These are phyloP conservation scores for Drosophila ezoana DNA, from an alignment of 2,888 invertebrate species.

Conservation along the genomic window DNA sequence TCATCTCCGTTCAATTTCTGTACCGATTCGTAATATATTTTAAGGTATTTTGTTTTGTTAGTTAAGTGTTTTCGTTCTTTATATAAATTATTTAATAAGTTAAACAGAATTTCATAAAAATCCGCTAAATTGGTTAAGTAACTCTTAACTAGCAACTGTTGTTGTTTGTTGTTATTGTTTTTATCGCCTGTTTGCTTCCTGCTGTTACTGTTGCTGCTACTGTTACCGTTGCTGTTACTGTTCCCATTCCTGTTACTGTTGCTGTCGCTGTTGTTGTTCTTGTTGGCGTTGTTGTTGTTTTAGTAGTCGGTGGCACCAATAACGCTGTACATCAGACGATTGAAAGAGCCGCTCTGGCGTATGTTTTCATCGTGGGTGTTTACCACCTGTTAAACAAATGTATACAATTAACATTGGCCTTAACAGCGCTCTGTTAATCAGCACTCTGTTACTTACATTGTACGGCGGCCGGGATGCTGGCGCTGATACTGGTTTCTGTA, in stretches of 20 bases:
- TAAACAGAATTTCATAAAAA: conserved; percentile 77
- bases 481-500: conserved; percentile 84
- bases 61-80: conserved; percentile 53
- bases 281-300: conserved; percentile 37
- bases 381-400: conserved; percentile 79
- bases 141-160: conserved; percentile 60
- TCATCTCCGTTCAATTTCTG: conserved; percentile 64
- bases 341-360: conserved; percentile 96
- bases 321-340: conserved; percentile 96
- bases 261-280: conserved; percentile 34
- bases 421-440: conserved; percentile 7
- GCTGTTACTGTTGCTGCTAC: conserved; percentile 30
- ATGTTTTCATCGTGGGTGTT: conserved; percentile 91
- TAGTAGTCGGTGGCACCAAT: conserved; percentile 91
- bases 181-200: conserved; percentile 33
- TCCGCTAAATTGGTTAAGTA: conserved; percentile 77
- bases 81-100: conserved; percentile 72
- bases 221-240: conserved; percentile 16
- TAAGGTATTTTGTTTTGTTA: conserved; percentile 58
- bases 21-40: conserved; percentile 67
- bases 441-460: conserved; percentile 81
- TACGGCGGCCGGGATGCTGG: conserved; percentile 84
- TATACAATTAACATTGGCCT: conserved; percentile 24
- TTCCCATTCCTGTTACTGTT: conserved; percentile 27
- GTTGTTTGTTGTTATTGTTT: conserved; percentile 36